These are phyloP conservation scores for Cryptops parisi DNA, from an alignment of 2,888 invertebrate species.

Conservation along the genomic window DNA sequence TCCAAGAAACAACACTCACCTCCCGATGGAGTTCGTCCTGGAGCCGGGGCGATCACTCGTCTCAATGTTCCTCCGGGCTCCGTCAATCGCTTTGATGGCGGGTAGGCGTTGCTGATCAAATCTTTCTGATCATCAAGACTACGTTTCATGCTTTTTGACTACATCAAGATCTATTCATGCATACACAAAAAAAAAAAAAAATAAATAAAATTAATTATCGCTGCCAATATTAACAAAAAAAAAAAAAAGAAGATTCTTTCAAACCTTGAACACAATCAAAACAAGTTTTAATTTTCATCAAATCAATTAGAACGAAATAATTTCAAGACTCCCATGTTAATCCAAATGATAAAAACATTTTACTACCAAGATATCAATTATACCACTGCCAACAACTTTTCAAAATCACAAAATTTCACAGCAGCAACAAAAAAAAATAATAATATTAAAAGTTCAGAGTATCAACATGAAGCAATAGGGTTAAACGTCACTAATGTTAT, in stretches of 20 bases:
- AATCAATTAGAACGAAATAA: not conserved
- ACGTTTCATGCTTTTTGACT: slow-evolving; percentile 9
- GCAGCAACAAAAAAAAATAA: too few relatives aligned
- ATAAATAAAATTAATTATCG: not conserved
- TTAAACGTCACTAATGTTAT: too few relatives aligned
- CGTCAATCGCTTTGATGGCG: slow-evolving; percentile 5
- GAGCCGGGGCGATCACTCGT: slow-evolving; percentile 9
- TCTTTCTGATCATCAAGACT: slow-evolving; percentile 6
- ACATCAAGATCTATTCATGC: not conserved
- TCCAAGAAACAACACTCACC: not conserved
- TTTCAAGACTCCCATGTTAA: not conserved
- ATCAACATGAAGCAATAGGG: too few relatives aligned
- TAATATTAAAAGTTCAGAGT: too few relatives aligned
- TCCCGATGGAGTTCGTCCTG: slow-evolving; percentile 8
- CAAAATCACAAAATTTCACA: too few relatives aligned
- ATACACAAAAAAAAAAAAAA: not conserved
- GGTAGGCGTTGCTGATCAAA: slow-evolving; percentile 1
- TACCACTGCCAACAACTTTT: too few relatives aligned
- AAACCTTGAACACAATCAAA: not conserved
- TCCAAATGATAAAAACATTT: not conserved
- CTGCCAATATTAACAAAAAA: not conserved
- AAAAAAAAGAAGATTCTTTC: not conserved
- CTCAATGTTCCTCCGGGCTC: slow-evolving; percentile 3
- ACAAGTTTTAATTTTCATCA: not conserved
- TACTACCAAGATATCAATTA: too few relatives aligned